phyloP scores from a whole-genome alignment of 1,140 invertebrate genomes.

The Ptiloglossa arizonensis region DNA sequence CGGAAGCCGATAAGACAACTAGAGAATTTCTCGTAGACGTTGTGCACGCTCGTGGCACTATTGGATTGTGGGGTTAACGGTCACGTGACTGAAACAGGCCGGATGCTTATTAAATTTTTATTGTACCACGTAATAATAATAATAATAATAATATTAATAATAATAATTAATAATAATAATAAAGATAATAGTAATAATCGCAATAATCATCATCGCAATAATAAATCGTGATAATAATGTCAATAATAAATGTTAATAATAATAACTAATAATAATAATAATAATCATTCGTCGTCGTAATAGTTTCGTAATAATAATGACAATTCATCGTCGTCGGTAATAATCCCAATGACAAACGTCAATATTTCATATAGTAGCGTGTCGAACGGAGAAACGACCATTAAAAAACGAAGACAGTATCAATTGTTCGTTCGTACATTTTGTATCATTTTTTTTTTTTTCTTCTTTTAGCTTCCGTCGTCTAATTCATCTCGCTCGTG shows the following conservation, averaged over 20 bases:
- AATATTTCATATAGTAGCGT: constrained; percentile 76
- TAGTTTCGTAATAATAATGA: constrained; percentile 75
- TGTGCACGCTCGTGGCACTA: too few relatives aligned
- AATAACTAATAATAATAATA: constrained; percentile 69
- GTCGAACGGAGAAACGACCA: constrained; percentile 75
- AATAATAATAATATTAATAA: constrained; percentile 75
- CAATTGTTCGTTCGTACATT: constrained; percentile 78
- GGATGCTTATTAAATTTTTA: constrained; percentile 80
- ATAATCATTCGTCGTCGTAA: constrained; percentile 68
- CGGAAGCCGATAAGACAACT: constrained; percentile 35
- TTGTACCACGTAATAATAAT: constrained; percentile 81
- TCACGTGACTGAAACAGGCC: constrained; percentile 57
- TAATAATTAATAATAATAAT: constrained; percentile 69
- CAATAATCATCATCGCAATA: constrained; percentile 66
- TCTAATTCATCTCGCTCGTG: constrained; percentile 62
- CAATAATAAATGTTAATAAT: constrained; percentile 74
- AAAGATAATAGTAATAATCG: constrained; percentile 58
- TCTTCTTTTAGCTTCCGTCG: constrained; percentile 72
- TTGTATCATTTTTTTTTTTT: constrained; percentile 72
- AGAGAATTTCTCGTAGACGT: background rate
- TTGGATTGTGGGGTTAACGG: constrained; percentile 27
- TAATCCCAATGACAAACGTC: constrained; percentile 78
- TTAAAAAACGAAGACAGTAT: constrained; percentile 78
- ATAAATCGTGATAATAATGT: constrained; percentile 68
- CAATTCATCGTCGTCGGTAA: constrained; percentile 73